Conservation (phyloP, 2,113 vertebrate genomes). For the Burhinus bistriatus region DNA sequence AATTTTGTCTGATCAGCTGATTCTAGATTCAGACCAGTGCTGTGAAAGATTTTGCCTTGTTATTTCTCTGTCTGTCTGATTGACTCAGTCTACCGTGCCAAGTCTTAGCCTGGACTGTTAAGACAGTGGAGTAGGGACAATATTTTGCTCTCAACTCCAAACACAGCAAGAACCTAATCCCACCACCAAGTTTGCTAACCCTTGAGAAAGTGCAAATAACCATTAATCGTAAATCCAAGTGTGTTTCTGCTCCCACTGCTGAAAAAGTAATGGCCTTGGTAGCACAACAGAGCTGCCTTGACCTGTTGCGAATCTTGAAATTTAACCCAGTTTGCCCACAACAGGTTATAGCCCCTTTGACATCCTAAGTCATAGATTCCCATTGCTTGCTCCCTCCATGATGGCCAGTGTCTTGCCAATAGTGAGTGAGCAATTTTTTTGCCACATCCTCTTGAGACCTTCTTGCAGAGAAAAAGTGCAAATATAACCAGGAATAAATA, state of each 20-base stretch:
- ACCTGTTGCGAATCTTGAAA: background rate
- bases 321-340: background rate
- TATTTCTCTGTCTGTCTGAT: background rate
- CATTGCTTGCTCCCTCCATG: background rate
- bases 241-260: background rate
- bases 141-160: background rate
- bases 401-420: background rate
- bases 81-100: background rate
- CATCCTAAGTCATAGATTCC: background rate
- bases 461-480: background rate
- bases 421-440: background rate
- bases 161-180: background rate
- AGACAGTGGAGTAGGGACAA: background rate
- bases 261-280: background rate
- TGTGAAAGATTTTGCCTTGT: background rate
- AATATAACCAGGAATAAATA: background rate
- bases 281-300: background rate
- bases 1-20: constrained; percentile 20
- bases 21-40: background rate
- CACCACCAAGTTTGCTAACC: background rate
- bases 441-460: background rate
- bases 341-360: background rate
- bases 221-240: background rate
- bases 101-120: background rate
- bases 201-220: background rate